Percentiles rank a stretch among this genome's conserved stretches.
phyloP scores from a whole-genome alignment of 37 sponge, comb jelly and placozoan genomes.

The Amphimedon queenslandica region DNA sequence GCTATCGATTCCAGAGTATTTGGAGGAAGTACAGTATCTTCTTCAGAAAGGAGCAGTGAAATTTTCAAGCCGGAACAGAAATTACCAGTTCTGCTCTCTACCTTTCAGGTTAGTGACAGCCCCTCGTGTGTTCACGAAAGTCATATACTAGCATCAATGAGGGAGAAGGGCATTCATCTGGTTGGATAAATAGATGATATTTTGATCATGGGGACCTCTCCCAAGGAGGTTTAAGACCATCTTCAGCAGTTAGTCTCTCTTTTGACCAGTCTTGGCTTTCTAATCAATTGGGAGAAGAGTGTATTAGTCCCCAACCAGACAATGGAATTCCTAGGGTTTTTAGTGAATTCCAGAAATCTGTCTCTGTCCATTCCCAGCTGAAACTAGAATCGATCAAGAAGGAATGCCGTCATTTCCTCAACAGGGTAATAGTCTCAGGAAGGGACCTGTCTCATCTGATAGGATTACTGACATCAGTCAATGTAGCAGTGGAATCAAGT shows the following conservation, averaged over 20 bases:
- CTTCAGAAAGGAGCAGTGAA: too few relatives aligned
- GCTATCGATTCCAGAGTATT: too few relatives aligned
- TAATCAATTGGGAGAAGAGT: slow-evolving; percentile 10
- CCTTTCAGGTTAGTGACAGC: slow-evolving; percentile 15
- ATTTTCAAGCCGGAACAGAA: too few relatives aligned
- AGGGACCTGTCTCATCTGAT: slow-evolving; percentile 20
- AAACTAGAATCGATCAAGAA: background rate
- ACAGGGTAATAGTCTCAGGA: background rate
- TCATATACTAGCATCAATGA: slow-evolving; percentile 9
- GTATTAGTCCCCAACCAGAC: background rate
- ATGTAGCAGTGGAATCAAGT: slow-evolving; percentile 15
- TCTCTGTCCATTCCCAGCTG: slow-evolving; percentile 7
- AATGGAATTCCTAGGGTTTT: slow-evolving; percentile 21
- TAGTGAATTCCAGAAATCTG: slow-evolving; percentile 14
- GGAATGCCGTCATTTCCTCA: background rate
- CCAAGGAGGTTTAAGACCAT: background rate
- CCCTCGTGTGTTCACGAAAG: slow-evolving; percentile 16
- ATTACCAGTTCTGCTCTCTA: too few relatives aligned
- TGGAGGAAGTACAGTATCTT: too few relatives aligned
- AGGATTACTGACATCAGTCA: slow-evolving; percentile 4
- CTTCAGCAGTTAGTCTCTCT: background rate
- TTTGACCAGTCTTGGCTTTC: background rate
- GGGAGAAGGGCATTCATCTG: background rate
- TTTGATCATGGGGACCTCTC: slow-evolving; percentile 9
- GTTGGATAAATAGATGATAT: slow-evolving; percentile 12